Evolutionary conservation across 2,113 vertebrate species (phyloP), one percentile per base, ranked within the genome.

Genomic region (Pseudopodoces humilis): DNA sequence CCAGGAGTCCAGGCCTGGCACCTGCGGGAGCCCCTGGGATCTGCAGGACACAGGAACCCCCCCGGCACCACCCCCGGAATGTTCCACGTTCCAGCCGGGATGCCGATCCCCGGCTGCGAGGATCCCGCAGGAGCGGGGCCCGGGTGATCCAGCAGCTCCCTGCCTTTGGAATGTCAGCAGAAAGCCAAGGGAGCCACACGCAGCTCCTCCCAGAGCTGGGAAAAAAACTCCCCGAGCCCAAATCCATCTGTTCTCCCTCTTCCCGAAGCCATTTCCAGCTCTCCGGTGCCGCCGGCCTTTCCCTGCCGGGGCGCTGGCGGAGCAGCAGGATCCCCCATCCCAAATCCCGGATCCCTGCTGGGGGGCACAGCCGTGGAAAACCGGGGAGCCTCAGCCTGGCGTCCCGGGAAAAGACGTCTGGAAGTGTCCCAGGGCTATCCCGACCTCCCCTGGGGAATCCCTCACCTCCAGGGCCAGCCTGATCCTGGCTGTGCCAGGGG

Each of bases 401-500:
- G 4, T 27, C n/a, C 76, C 27, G 14, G 13, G 27, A 30, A 79
- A 58, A 41, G 0, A 12, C 0, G 0, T 2, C 70, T 39, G 65
- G 79, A 52, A 64, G 65, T 4, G 64, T 47, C 83, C 83, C 55
- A 6, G 70, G n/a, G 46, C 78, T 7, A 0, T 8, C 10, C 31
- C 1, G 1, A 25, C 10, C 6, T 46, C 7, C 21, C 83, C 31
- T 20, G 30, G 35, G 78, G 56, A 35, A 52, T 15, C 44, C 65
- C 69, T 58, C 58, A 0, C 43, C 4, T 1, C 43, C 63, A 6
- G 5, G 0, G 3, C 10, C 86, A 50, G 7, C 60, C 86, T 78
- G 41, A 56, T 16, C 83, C 31, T 4, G 0, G 3, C n/a, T 0
- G 8, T 2, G 1, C 69, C 50, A 1, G 10, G 2, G 9, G 31